These are phyloP conservation scores for Lycocerus yunnanus DNA, from an alignment of 2,888 invertebrate species.

Conservation along the genomic window DNA sequence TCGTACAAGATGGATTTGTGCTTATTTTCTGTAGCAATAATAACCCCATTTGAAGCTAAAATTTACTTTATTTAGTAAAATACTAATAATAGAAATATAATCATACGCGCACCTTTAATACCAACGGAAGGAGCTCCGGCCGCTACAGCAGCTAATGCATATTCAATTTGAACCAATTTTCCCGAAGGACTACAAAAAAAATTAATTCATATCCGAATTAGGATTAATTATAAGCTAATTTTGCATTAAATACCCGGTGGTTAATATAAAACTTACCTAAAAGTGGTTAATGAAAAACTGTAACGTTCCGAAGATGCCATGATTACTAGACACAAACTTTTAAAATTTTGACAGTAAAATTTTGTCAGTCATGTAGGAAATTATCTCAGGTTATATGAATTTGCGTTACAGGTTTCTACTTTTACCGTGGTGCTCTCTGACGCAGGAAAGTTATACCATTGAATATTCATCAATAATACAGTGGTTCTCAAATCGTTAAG, in stretches of 20 bases:
- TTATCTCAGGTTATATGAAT: neutral
- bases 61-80: neutral
- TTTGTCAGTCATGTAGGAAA: neutral
- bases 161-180: conserved; percentile 99
- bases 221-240: neutral
- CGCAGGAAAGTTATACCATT: neutral
- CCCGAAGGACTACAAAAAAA: conserved; percentile 88
- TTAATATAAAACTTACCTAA: conserved; percentile 64
- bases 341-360: neutral
- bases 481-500: too few species aligned
- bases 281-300: conserved; percentile 92
- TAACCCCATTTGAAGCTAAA: conserved; percentile 95
- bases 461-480: neutral
- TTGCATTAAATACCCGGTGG: neutral
- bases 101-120: conserved; percentile 77
- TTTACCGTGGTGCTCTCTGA: neutral
- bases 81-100: neutral
- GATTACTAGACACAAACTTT: conserved; percentile 50
- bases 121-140: conserved; percentile 99
- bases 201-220: neutral
- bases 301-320: conserved; percentile 92
- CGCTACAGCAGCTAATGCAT: conserved; percentile 98
- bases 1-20: conserved; percentile 96
- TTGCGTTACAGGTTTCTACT: neutral
- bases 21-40: conserved; percentile 98